Conservation (phyloP, 2,888 invertebrate species). For the Cephus sareptanus region DNA sequence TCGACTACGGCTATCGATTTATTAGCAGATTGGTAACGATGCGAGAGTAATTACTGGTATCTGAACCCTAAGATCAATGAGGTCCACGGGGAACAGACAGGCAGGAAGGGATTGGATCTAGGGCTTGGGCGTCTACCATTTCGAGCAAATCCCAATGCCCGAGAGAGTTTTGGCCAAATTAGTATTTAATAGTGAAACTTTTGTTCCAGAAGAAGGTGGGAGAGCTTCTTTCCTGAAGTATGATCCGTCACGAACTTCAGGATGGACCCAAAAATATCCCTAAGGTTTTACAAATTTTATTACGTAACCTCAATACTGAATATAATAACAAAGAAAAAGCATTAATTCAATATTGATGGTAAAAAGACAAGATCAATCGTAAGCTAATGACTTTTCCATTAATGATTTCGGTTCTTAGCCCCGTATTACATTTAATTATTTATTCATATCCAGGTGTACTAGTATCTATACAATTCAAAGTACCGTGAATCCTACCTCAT, state of each 20-base stretch:
- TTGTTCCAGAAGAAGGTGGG: conserved; percentile 29
- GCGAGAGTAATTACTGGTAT: conserved; percentile 44
- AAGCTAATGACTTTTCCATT: neutral
- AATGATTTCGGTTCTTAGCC: neutral
- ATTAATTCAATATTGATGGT: neutral
- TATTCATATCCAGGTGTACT: neutral
- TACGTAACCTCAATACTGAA: neutral
- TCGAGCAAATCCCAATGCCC: conserved; percentile 31
- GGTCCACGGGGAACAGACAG: conserved; percentile 26
- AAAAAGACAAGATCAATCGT: neutral
- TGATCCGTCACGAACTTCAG: neutral
- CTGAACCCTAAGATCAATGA: conserved; percentile 43
- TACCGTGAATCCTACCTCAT: neutral
- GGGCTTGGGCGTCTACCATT: conserved; percentile 23
- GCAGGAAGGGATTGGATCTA: conserved; percentile 10
- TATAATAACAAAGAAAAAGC: neutral
- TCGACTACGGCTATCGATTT: conserved; percentile 33
- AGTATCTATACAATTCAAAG: neutral
- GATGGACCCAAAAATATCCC: neutral
- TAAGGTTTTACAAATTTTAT: neutral
- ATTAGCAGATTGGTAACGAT: conserved; percentile 50
- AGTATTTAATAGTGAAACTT: conserved; percentile 56
- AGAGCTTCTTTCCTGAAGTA: conserved; percentile 1
- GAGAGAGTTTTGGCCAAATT: conserved; percentile 40
- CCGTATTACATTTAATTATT: neutral